A percentile compares a stretch with the other conserved stretches of the same genome.
These are phyloP conservation scores for Trachelus tabidus DNA, from an alignment of 2,888 invertebrate genomes.

Conservation along the genomic window DNA sequence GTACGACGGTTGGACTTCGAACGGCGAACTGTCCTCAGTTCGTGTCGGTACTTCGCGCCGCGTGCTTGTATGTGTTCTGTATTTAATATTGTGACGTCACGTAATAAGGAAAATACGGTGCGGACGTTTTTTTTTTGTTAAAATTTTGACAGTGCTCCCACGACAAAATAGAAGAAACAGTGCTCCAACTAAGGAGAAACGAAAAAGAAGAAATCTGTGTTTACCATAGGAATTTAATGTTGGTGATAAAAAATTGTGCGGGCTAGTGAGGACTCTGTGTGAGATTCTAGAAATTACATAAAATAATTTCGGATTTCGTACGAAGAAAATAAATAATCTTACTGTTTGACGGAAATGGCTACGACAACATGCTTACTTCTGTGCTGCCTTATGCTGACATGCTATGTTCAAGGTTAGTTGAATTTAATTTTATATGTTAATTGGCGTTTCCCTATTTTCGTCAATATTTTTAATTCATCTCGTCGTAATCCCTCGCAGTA, in stretches of 20 bases:
- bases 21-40: constrained; percentile 1
- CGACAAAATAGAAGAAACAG: not conserved
- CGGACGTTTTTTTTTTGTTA: not conserved
- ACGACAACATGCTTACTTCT: not conserved
- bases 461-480: not conserved
- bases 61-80: not conserved
- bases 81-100: not conserved
- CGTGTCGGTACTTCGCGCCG: not conserved
- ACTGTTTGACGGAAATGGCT: not conserved
- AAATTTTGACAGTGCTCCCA: not conserved
- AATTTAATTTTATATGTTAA: not conserved
- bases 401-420: not conserved
- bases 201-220: not conserved
- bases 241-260: not conserved
- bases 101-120: not conserved
- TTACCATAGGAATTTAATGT: not conserved
- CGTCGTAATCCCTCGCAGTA: not conserved
- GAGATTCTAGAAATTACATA: not conserved
- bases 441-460: not conserved
- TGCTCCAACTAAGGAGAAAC: too few species aligned
- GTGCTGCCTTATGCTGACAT: not conserved
- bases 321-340: not conserved
- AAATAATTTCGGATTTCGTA: not conserved
- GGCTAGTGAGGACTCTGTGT: not conserved
- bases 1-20: not conserved